A percentile compares a stretch with the other conserved stretches of the same genome.
Evolutionary conservation across 2,888 invertebrate genomes (phyloP).

Genomic region (Lithodes maja): DNA sequence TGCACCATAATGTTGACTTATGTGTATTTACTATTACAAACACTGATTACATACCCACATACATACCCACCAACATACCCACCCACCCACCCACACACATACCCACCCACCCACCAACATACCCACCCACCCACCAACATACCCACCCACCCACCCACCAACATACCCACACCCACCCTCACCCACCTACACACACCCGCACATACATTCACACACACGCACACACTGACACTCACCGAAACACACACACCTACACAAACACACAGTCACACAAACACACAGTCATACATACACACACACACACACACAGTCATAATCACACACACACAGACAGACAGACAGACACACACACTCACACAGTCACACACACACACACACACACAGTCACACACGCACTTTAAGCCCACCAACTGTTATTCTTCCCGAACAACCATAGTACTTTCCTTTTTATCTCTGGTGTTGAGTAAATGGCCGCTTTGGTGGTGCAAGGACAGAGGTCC

Average conservation of each 20-base stretch:
- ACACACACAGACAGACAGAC: background rate
- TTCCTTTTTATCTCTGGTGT: no score
- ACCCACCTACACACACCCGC: background rate
- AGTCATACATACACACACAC: background rate
- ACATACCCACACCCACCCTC: background rate
- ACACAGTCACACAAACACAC: background rate
- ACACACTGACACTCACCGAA: background rate
- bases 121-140: background rate
- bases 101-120: background rate
- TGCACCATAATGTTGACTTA: no score
- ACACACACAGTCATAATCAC: background rate
- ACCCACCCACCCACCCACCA: background rate
- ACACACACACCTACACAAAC: conserved; percentile 15
- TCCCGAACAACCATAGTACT: no score
- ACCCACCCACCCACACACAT: background rate
- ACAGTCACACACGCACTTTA: background rate
- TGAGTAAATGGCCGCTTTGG: no score
- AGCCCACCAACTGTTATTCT: no score
- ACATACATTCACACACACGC: background rate
- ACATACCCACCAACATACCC: no score
- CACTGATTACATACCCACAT: background rate
- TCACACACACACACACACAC: background rate
- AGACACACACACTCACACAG: background rate
- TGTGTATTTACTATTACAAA: no score
- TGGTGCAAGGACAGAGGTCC: no score